phyloP scores from a whole-genome alignment of 2,113 vertebrate species.

The Okapia johnstoni region DNA sequence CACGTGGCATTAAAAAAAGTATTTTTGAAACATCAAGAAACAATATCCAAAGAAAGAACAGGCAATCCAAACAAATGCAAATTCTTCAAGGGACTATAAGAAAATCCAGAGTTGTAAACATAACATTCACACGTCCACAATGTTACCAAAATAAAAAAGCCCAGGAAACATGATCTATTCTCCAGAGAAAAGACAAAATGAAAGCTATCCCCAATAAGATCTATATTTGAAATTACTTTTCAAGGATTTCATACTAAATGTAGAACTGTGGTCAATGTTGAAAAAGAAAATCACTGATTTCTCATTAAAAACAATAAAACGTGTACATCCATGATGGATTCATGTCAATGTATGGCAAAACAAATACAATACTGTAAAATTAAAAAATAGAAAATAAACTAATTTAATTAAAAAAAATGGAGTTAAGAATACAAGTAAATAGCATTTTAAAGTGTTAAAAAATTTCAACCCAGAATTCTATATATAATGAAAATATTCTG shows the following conservation, averaged over 20 bases:
- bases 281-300: neutral
- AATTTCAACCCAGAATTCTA: neutral
- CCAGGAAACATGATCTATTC: neutral
- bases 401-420: neutral
- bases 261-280: neutral
- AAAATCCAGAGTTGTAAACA: neutral
- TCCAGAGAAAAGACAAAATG: neutral
- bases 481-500: neutral
- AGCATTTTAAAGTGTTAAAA: neutral
- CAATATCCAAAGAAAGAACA: neutral
- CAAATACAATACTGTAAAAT: too few relatives aligned
- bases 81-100: neutral
- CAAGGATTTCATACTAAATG: neutral
- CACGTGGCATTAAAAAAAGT: neutral
- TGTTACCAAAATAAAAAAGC: neutral
- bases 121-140: neutral
- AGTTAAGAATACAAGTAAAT: neutral
- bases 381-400: too few relatives aligned
- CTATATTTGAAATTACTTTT: neutral
- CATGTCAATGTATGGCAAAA: too few relatives aligned
- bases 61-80: neutral
- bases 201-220: neutral
- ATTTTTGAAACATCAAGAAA: neutral
- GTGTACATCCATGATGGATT: too few relatives aligned
- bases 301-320: neutral